A percentile compares a stretch with the other conserved stretches of the same genome.
Evolutionary conservation across 2,113 vertebrate species (phyloP).

Genomic region (Hyla sarda): DNA sequence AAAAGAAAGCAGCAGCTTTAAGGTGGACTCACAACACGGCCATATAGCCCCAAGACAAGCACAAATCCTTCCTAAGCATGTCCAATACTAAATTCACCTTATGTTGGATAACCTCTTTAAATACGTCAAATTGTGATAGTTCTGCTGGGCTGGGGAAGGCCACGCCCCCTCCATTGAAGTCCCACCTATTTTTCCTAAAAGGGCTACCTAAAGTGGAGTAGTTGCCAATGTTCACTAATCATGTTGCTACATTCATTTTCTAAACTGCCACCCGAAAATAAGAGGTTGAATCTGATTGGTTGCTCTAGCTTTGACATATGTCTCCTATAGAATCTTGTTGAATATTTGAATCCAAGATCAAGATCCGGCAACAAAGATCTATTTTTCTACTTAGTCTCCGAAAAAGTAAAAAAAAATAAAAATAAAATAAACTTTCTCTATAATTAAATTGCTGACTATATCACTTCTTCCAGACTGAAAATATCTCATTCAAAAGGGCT

Average conservation of each 20-base stretch:
- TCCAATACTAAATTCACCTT: too few species aligned
- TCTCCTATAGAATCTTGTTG: neutral
- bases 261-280: neutral
- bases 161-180: too few species aligned
- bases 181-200: too few species aligned
- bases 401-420: neutral
- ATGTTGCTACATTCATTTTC: neutral
- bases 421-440: constrained; percentile 27
- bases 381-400: neutral
- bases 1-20: too few species aligned
- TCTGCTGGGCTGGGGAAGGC: too few species aligned
- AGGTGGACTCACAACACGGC: too few species aligned
- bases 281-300: neutral
- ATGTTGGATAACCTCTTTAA: too few species aligned
- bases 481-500: constrained; percentile 38
- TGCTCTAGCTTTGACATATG: neutral
- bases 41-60: too few species aligned
- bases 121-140: too few species aligned
- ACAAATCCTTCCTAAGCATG: too few species aligned
- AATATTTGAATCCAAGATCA: neutral
- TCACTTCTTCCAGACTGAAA: constrained; percentile 38
- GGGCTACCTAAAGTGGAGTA: neutral
- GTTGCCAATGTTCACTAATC: neutral
- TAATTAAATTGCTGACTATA: constrained; percentile 48
- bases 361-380: neutral